Base-by-base conservation (phyloP, 2,888 invertebrate species). In the Nomada fabriciana region DNA sequence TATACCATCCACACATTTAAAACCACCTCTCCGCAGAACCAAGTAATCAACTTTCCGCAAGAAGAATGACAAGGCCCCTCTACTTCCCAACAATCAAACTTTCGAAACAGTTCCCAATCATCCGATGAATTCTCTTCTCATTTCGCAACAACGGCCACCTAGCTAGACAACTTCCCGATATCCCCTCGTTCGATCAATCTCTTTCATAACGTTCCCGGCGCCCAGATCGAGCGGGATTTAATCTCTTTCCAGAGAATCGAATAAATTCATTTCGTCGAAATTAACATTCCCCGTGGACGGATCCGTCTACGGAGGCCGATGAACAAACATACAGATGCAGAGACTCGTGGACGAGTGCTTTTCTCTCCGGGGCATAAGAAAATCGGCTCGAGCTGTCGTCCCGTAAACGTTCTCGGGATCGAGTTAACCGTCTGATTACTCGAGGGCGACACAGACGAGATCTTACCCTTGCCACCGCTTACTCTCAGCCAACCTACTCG, bases 391-490 rank as follows among this genome's bases (percentile, higher is more conserved):
- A 72, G 69, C 76, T 76, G 70, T 84, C 81, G 81, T 80, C 78
- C 80, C 81, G 80, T 85, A 82, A 85, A 79, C 74, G 82, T 78
- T 80, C 57, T 47, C 43, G 13, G 78, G 82, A 86, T 85, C 75
- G 80, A 82, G 78, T 83, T 86, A 85, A 85, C 78, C 75, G 82
- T 82, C 79, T 86, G 86, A 88, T 88, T 88, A 88, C 83, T 82
- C 86, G 76, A 67, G 83, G 82, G 74, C 72, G 77, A 76, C 76
- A 72, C 73, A 80, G 57, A 78, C 59, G 65, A 68, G 75, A 76
- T 64, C 77, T 88, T 83, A 80, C 75, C 82, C 76, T 86, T 75
- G 61, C 73, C 67, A 73, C 52, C 60, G 71, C 64, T 88, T 75
- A 59, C 64, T 3, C 15, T 3, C 47, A 13, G 11, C 15, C 47